Percentiles rank a stretch among this genome's conserved stretches.
These are phyloP conservation scores for Onthophagus sagittarius DNA, from an alignment of 2,888 invertebrate genomes.

Conservation along the genomic window DNA sequence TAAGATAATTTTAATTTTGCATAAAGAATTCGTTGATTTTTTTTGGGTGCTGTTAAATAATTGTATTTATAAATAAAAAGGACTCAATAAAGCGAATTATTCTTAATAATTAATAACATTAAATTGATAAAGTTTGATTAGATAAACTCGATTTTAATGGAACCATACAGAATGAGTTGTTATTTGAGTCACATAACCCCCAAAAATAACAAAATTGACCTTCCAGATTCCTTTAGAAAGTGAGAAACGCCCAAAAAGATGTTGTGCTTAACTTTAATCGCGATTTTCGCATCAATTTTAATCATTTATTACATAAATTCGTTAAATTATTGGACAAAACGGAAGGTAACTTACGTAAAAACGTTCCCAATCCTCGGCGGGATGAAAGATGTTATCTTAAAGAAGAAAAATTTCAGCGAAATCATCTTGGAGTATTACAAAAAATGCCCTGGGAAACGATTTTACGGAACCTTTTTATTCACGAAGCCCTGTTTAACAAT, in stretches of 20 bases:
- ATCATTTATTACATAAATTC: neutral
- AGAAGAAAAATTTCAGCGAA: constrained; percentile 8
- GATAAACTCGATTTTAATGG: no score
- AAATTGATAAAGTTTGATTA: no score
- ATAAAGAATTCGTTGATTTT: no score
- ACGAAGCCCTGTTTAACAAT: constrained; percentile 5
- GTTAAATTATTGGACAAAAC: constrained; percentile 12
- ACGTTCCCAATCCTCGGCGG: constrained; percentile 3
- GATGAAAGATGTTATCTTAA: neutral
- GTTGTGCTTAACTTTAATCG: neutral
- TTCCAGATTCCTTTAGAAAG: no score
- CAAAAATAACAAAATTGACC: no score
- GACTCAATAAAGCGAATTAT: neutral
- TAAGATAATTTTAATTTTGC: no score
- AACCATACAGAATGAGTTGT: no score
- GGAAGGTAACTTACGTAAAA: constrained; percentile 2
- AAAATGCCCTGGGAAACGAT: constrained; percentile 12
- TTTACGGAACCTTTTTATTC: constrained; percentile 9
- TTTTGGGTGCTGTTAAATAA: neutral
- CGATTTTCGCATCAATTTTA: neutral
- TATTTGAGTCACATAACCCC: no score
- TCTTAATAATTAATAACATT: no score
- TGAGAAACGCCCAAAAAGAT: neutral
- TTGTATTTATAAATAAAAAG: neutral
- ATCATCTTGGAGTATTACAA: constrained; percentile 14